Percentiles rank a stretch among this genome's conserved stretches.
Evolutionary conservation across 2,888 invertebrate genomes (phyloP).

Genomic region (Lithophane socia): DNA sequence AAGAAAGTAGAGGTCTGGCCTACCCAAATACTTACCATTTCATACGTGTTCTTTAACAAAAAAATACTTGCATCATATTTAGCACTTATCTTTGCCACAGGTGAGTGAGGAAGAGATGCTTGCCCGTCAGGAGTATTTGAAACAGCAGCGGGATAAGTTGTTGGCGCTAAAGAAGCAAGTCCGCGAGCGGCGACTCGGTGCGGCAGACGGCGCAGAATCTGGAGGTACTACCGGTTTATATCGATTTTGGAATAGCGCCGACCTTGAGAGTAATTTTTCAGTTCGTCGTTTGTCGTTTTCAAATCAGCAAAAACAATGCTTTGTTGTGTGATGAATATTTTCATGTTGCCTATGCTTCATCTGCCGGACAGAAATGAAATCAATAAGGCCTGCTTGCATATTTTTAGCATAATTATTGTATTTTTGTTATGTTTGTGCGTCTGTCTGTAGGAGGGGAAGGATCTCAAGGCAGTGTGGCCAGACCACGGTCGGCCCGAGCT

Average conservation of each 20-base stretch:
- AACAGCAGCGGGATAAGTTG: conserved; percentile 97
- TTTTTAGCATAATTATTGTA: not conserved
- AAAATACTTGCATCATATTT: not conserved
- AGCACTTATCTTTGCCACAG: conserved; percentile 62
- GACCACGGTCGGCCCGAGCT: conserved; percentile 94
- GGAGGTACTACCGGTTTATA: conserved; percentile 74
- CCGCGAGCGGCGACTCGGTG: conserved; percentile 94
- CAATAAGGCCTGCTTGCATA: not conserved
- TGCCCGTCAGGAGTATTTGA: conserved; percentile 95
- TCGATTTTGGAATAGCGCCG: too few species aligned
- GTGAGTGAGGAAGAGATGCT: conserved; percentile 92
- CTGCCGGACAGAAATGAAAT: not conserved
- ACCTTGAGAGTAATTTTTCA: too few species aligned
- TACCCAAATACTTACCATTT: not conserved
- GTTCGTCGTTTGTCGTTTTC: too few species aligned
- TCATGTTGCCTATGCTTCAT: not conserved
- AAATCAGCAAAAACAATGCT: too few species aligned
- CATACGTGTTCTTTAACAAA: not conserved
- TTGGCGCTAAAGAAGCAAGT: conserved; percentile 97
- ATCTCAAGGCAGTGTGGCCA: conserved; percentile 82
- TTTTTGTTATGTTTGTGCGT: not conserved
- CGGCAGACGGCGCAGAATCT: conserved; percentile 89
- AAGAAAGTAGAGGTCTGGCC: conserved; percentile 81
- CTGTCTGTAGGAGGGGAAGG: conserved; percentile 90
- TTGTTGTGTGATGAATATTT: not conserved